Base-by-base conservation (phyloP, 2,797 vertebrate species). In the Notoglanidium macrostoma region DNA sequence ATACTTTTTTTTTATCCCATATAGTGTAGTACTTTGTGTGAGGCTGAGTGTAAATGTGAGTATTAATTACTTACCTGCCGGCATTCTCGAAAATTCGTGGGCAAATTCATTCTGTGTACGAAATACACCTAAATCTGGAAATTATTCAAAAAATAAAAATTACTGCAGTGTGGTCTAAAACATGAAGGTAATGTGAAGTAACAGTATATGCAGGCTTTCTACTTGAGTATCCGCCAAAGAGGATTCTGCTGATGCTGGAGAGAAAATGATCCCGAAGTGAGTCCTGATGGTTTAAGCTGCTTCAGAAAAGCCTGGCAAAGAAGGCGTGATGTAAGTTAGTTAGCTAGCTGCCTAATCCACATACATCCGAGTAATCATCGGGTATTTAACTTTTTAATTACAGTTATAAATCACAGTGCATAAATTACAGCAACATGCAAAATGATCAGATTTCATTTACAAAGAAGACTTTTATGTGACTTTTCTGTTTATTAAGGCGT, bases 41-140 rank as follows among this genome's bases (percentile, higher is more conserved):
- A 70, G 5, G 0, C 1, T 59, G 14, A 3, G 11, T 8, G 40
- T 54, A 1, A 83, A 35, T 85, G n/a, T 17, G 29, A 77, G n/a
- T 44, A 44, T 80, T 55, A 54, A 35, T 10, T 55, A 67, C 83
- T 89, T 83, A 91, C 92, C 92, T 80, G 89, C 87, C 59, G 89
- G 92, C 92, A 92, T 92, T 85, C 77, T 91, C 84, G 32, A 54
- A 72, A 51, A 74, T 55, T 79, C 15, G 8, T 1, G 9, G 26
- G 73, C 9, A 90, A 77, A 85, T 80, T 89, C 90, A 91, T 91
- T 76, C 72, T 91, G 87, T 81, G 86, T 54, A 73, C 55, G 80
- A 59, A 32, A 86, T 63, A 61, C 5, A 46, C 82, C 84, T 86
- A 21, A 61, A 88, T 59, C 51, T 35, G 15, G 70, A 46, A 87